Conservation (phyloP, 2,797 vertebrate genomes). For the Rhodeus uyekii region DNA sequence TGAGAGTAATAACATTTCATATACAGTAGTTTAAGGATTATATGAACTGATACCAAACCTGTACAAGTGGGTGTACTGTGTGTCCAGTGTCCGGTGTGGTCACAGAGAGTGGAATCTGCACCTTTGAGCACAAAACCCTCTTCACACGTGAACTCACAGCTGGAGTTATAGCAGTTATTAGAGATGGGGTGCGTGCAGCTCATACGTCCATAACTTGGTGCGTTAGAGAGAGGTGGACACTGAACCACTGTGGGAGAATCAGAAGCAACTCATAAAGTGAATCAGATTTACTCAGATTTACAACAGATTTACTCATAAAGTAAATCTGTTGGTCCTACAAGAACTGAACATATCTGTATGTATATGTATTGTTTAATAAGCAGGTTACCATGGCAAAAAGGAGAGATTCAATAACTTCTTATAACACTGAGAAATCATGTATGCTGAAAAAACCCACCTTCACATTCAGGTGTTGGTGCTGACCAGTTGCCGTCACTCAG, state of each 20-base stretch:
- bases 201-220: constrained; percentile 62
- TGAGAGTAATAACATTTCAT: not conserved
- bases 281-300: too few relatives aligned
- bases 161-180: constrained; percentile 69
- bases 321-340: not conserved
- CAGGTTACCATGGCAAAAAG: constrained; percentile 66
- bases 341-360: not conserved
- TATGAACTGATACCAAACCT: constrained; percentile 63
- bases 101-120: constrained; percentile 60
- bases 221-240: constrained; percentile 66
- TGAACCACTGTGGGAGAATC: constrained; percentile 64
- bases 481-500: constrained; percentile 62
- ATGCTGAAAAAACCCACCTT: constrained; percentile 53
- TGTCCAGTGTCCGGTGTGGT: constrained; percentile 65
- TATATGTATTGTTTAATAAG: not conserved
- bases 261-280: not conserved
- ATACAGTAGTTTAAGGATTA: not conserved
- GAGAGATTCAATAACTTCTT: not conserved
- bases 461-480: constrained; percentile 60
- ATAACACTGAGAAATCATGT: not conserved
- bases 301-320: too few relatives aligned
- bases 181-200: constrained; percentile 69
- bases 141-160: constrained; percentile 61
- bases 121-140: constrained; percentile 58
- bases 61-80: constrained; percentile 69